Evolutionary conservation across 2,888 invertebrate species (phyloP), one percentile per base, ranked within the genome.

Genomic region (Tetragnatha montana): DNA sequence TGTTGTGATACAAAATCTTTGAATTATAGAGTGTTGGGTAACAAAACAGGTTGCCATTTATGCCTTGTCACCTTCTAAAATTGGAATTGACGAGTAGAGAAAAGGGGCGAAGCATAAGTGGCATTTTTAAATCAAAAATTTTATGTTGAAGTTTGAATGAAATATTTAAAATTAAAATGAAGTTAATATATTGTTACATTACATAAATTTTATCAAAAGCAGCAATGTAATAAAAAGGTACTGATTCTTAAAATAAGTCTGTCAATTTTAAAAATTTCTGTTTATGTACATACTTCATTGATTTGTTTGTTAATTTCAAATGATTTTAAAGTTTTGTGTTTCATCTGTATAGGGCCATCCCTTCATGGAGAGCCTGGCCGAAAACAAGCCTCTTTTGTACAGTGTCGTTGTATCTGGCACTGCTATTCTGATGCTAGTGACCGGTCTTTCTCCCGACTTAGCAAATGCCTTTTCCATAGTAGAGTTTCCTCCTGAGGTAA

Each of bases 311-410:
- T 51, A 51, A 51, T 51, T 7, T 8, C 51, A 51, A 51, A 51
- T n/a, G n/a, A 35, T 35, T 35, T 35, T 35, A 35, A 14, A 10
- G 12, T 60, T 60, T 60, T 60, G 12, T 60, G 60, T 60, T 60
- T 60, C 60, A 10, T 88, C 92, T 92, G 93, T 93, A 19, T 93
- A 99, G 98, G 99, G 99, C 8, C 96, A 98, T 93, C 99, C 99
- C 3, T 99, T 98, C 93, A 99, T 99, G 99, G 99, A 99, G 94
- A 97, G 98, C 93, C 94, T 99, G 82, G 94, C 95, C 76, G 97
- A 98, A 93, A 99, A 99, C 94, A 97, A 96, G 93, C 96, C 98
- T 6, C 95, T 99, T 91, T 94, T 99, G 93, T 98, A 97, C 94
- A 98, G 98, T 93, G 95, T 99, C 91, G 92, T 97, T 90, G 95